These are phyloP conservation scores for Lacerta bilineata DNA, from an alignment of 2,797 vertebrate genomes.

Conservation along the genomic window DNA sequence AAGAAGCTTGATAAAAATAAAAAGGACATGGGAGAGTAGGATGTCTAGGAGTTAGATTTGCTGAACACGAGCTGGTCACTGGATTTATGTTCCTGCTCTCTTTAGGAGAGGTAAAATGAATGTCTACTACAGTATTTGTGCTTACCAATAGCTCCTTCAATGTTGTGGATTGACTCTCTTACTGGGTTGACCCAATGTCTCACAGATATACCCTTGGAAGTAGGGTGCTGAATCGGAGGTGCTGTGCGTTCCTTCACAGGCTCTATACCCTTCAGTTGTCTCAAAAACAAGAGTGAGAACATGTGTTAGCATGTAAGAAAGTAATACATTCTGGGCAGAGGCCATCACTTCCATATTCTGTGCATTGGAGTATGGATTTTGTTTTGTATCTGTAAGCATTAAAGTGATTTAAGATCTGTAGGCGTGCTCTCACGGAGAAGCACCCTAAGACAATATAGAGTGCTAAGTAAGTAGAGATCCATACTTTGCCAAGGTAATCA, in stretches of 20 bases:
- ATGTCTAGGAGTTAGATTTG: neutral
- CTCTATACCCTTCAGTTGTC: conserved; percentile 27
- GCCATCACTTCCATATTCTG: neutral
- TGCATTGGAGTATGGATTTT: neutral
- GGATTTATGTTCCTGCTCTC: neutral
- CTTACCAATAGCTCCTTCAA: conserved; percentile 83
- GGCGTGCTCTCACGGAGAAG: neutral
- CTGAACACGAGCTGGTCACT: neutral
- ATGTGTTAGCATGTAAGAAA: neutral
- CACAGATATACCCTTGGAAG: conserved; percentile 55
- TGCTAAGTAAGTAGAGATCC: neutral
- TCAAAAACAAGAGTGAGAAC: conserved; percentile 2
- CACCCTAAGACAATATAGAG: neutral
- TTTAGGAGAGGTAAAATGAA: neutral
- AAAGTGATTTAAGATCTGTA: neutral
- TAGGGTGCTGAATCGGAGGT: conserved; percentile 17
- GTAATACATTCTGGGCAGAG: neutral
- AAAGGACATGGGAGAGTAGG: neutral
- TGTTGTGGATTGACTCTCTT: conserved; percentile 82
- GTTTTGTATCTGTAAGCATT: neutral
- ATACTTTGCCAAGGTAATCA: neutral
- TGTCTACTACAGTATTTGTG: neutral
- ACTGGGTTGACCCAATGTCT: conserved; percentile 81
- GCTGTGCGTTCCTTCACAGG: conserved; percentile 29
- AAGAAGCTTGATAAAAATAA: neutral